phyloP scores from a whole-genome alignment of 1,140 invertebrate species.

The Calephelis virginiensis region DNA sequence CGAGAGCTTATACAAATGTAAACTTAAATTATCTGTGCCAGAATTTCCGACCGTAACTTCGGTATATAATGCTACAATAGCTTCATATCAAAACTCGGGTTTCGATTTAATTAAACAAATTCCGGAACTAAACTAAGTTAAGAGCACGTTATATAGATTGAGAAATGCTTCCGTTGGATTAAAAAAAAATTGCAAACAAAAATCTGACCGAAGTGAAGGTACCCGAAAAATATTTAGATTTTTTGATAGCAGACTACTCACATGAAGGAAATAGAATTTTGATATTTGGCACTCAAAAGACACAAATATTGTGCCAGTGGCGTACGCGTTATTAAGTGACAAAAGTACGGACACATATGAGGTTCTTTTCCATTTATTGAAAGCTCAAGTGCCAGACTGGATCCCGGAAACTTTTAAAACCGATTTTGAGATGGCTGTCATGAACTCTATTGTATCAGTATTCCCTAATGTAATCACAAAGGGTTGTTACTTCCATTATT shows the following conservation, averaged over 20 bases:
- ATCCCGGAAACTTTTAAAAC: background rate
- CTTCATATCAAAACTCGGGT: conserved; percentile 3
- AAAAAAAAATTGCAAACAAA: conserved; percentile 1
- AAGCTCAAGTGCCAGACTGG: conserved; percentile 4
- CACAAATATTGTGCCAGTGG: conserved; percentile 1
- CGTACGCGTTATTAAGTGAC: background rate
- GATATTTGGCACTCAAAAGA: conserved; percentile 1
- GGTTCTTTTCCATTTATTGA: conserved; percentile 7
- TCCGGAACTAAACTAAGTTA: background rate
- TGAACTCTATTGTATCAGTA: conserved; percentile 10
- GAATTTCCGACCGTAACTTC: background rate
- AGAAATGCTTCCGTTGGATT: conserved; percentile 6
- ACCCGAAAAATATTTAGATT: conserved; percentile 6
- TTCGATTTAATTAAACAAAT: background rate
- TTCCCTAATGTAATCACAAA: conserved; percentile 8
- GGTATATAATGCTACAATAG: conserved; percentile 2
- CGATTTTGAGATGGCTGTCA: conserved; percentile 2
- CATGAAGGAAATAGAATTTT: conserved; percentile 5
- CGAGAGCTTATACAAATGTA: conserved; percentile 5
- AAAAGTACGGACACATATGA: conserved; percentile 7
- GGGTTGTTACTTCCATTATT: conserved; percentile 2
- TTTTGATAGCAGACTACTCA: conserved; percentile 3
- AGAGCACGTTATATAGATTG: conserved; percentile 3
- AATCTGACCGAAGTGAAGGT: too few relatives aligned
- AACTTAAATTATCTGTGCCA: background rate